A percentile compares a stretch with the other conserved stretches of the same genome.
Evolutionary conservation across 2,797 vertebrate species (phyloP).

Genomic region (Oreochromis grahami): DNA sequence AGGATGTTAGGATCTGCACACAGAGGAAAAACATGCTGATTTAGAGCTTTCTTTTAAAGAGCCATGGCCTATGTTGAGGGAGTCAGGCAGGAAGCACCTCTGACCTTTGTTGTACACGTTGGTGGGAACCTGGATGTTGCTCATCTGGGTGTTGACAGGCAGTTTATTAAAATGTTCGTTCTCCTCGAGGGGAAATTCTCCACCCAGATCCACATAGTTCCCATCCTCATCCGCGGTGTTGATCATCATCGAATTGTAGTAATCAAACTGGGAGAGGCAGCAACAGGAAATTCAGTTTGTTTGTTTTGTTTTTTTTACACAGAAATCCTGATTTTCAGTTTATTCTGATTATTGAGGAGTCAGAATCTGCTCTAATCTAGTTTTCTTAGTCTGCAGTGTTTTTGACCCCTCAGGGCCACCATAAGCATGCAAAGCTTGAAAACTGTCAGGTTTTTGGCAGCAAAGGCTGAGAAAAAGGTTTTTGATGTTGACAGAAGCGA

Average conservation of each 20-base stretch:
- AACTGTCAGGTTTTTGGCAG: background rate
- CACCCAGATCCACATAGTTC: slow-evolving; percentile 84
- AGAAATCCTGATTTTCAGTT: background rate
- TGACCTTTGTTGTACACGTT: slow-evolving; percentile 98
- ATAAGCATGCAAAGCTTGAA: background rate
- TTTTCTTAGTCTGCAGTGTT: background rate
- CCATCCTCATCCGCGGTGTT: slow-evolving; percentile 87
- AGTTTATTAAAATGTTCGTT: slow-evolving; percentile 94
- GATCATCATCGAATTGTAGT: slow-evolving; percentile 90
- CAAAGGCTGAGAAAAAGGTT: background rate
- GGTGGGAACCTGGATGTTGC: slow-evolving; percentile 92
- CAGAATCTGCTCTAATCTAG: background rate
- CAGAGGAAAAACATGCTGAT: background rate
- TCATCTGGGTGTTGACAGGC: slow-evolving; percentile 87
- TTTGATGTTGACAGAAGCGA: background rate
- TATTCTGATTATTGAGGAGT: background rate
- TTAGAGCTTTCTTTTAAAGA: background rate
- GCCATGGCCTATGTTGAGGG: background rate
- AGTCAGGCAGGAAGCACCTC: background rate
- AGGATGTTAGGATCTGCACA: slow-evolving; percentile 87
- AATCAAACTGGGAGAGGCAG: slow-evolving; percentile 82
- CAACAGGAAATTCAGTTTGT: background rate
- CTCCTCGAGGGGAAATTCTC: slow-evolving; percentile 87
- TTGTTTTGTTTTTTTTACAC: background rate
- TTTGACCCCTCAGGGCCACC: background rate